These are phyloP conservation scores for Luperina testacea DNA, from an alignment of 2,888 invertebrate species.

Conservation along the genomic window DNA sequence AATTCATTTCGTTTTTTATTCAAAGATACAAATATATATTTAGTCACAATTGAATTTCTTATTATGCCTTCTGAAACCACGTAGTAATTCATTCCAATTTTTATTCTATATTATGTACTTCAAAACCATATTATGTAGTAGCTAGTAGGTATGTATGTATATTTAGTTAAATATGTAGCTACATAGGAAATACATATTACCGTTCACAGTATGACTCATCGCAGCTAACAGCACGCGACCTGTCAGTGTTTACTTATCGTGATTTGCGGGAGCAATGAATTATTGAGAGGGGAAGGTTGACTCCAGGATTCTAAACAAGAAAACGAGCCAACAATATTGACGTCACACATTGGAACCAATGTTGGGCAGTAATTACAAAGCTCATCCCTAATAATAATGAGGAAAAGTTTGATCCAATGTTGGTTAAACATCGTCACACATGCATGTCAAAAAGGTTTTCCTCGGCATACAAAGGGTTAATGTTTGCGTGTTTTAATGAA, in stretches of 20 bases:
- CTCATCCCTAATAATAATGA: not conserved
- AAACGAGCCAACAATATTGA: conserved; percentile 23
- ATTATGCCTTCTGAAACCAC: not conserved
- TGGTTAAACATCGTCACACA: conserved; percentile 36
- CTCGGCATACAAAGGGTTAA: conserved; percentile 44
- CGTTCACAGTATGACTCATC: conserved; percentile 69
- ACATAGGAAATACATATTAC: conserved; percentile 27
- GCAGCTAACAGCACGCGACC: conserved; percentile 71
- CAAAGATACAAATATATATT: too few species aligned
- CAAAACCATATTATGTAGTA: not conserved
- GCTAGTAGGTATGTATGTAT: not conserved
- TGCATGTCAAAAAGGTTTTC: conserved; percentile 41
- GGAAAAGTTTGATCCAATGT: conserved; percentile 36
- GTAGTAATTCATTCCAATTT: not conserved
- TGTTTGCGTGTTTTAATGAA: conserved; percentile 42
- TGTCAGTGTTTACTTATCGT: conserved; percentile 77
- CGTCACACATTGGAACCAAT: conserved; percentile 34
- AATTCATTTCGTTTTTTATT: not conserved
- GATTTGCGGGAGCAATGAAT: conserved; percentile 75
- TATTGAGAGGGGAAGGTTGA: conserved; percentile 68
- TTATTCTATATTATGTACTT: not conserved
- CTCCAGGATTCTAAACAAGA: conserved; percentile 16
- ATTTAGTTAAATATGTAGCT: not conserved
- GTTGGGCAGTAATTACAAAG: conserved; percentile 8
- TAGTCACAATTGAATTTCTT: not conserved